Conservation (phyloP, 2,113 vertebrate species). For the Siniperca chuatsi region DNA sequence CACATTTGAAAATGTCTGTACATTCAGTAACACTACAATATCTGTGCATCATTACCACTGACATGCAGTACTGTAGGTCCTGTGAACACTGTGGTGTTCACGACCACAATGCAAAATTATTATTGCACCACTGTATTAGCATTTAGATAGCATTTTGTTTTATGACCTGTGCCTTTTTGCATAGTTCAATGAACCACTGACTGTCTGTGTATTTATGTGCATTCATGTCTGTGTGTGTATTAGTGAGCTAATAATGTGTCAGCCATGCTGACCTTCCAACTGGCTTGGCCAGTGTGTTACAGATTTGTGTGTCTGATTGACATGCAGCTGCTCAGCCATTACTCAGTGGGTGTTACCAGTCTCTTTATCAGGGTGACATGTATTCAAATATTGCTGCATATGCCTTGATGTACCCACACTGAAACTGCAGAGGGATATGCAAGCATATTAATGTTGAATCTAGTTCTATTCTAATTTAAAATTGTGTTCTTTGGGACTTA, state of each 20-base stretch:
- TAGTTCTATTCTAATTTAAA: neutral
- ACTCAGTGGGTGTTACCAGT: slow-evolving; percentile 53
- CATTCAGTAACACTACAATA: neutral
- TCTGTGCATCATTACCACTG: slow-evolving; percentile 1
- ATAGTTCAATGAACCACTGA: slow-evolving; percentile 26
- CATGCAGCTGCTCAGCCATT: slow-evolving; percentile 66
- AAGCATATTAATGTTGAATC: neutral
- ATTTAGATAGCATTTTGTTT: slow-evolving; percentile 72
- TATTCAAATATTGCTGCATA: slow-evolving; percentile 15
- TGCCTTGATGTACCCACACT: neutral
- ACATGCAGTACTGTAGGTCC: neutral
- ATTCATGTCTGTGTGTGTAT: slow-evolving; percentile 20
- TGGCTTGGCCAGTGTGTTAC: slow-evolving; percentile 60
- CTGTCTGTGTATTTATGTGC: slow-evolving; percentile 22
- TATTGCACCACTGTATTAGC: slow-evolving; percentile 64
- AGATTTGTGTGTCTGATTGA: slow-evolving; percentile 65
- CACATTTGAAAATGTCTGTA: neutral
- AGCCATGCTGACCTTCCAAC: slow-evolving; percentile 74
- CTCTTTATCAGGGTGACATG: slow-evolving; percentile 45
- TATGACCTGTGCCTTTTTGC: slow-evolving; percentile 65
- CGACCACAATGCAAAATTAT: slow-evolving; percentile 12
- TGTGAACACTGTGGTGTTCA: neutral
- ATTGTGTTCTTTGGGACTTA: neutral
- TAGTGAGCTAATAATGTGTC: slow-evolving; percentile 31
- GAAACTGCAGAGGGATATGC: neutral